Conservation (phyloP, 2,797 vertebrate species). For the Agapornis canus region DNA sequence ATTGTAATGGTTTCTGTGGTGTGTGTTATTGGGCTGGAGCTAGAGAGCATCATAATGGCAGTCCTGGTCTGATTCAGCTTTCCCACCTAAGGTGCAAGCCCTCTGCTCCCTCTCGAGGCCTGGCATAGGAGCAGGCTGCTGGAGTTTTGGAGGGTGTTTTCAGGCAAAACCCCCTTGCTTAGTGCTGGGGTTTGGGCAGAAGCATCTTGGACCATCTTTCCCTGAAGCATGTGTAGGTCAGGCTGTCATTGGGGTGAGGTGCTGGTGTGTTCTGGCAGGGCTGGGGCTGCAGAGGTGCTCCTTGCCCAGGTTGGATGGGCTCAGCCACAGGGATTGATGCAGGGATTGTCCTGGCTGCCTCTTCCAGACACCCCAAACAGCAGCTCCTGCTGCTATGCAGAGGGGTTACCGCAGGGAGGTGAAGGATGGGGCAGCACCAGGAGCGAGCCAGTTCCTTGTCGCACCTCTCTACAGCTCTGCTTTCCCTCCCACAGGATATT, state of each 20-base stretch:
- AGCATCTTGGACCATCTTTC: neutral
- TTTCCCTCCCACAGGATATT: conserved; percentile 83
- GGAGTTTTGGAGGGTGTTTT: neutral
- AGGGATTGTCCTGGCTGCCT: neutral
- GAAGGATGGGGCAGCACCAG: neutral
- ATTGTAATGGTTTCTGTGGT: neutral
- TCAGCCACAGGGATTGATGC: neutral
- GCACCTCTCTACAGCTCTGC: neutral
- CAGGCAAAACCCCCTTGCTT: accelerated
- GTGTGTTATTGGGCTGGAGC: neutral
- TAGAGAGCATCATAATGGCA: accelerated
- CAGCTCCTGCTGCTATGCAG: neutral
- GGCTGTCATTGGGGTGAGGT: accelerated
- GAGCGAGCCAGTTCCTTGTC: accelerated
- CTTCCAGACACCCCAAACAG: neutral
- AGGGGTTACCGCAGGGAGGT: accelerated
- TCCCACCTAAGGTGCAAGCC: neutral
- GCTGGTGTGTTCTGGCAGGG: accelerated
- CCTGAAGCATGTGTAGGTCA: accelerated
- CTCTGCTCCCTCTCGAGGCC: accelerated
- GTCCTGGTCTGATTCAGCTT: accelerated
- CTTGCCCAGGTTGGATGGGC: neutral
- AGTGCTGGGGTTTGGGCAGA: neutral
- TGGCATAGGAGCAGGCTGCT: accelerated
- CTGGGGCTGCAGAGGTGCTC: neutral